Base-by-base conservation (phyloP, 1,140 invertebrate genomes). In the Camponotus floridanus region DNA sequence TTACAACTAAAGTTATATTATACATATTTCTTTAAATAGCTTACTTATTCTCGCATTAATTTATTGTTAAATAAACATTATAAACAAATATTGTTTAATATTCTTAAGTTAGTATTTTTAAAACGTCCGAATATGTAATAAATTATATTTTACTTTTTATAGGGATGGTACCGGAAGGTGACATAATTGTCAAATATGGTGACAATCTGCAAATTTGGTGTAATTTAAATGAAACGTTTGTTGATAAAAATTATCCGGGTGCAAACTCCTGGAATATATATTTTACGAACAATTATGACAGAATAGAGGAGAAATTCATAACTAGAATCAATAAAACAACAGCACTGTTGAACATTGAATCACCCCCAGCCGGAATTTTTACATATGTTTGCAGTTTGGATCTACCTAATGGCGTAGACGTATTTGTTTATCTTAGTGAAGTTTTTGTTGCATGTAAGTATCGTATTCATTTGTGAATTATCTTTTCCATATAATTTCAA, bases 361-460 rank as follows among this genome's bases (percentile, higher is more conserved):
- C 93, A 76, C 95, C 95, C 62, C 93, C 93, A 21, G 92, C 93
- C 6, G 92, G 94, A 9, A 92, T 92, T 13, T 90, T 92, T 51
- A n/a, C 94, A 90, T 95, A 95, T 80, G 93, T 94, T 71, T 96
- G 96, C 87, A 94, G 94, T 86, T 91, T 96, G 33, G 92, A 73
- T 84, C 51, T 91, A 71, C 55, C 90, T n/a, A 78, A 88, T 26
- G 26, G 26, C 21, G 39, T 2, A 9, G 33, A 91, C 36, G 91
- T 91, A 85, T 90, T 91, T 55, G 95, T 96, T 45, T 96, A 96
- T 91, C 89, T 96, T 4, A 96, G 96, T 88, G 0, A 94, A 93
- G 95, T 96, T 86, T 89, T 92, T 64, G 92, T 96, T 84, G 96
- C 96, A 92, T 94, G 95, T 96, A 93, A 96, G 95, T 95, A 87